Evolutionary conservation across 2,797 vertebrate genomes (phyloP), one percentile per base, ranked within the genome.

Genomic region (Spheniscus humboldti): DNA sequence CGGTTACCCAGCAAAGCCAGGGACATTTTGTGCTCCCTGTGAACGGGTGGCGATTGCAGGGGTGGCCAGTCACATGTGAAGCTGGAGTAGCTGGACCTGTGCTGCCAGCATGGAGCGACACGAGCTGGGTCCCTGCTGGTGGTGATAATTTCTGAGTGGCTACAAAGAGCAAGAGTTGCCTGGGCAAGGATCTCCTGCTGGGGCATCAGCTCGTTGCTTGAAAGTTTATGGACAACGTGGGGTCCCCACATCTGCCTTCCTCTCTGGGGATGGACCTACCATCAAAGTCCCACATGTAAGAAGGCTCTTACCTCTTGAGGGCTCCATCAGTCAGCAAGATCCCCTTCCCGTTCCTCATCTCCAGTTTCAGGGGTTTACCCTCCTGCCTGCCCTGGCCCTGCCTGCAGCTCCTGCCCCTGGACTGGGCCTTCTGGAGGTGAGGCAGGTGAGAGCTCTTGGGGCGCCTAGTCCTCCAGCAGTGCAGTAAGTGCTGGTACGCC

Each of bases 401-500:
- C 23, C 94, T 95, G 39, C 79, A 96, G 18, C 94, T 97, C 72
- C 96, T 97, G 56, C 62, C 97, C 97, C 92, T 96, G 89, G 96
- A 50, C 30, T 92, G 92, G 63, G 90, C 86, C 13, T 95, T 88
- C 73, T 89, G 74, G 23, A 16, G 20, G 12, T 66, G 17, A 39
- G 94, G 93, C 56, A 97, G 86, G 25, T 35, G 15, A 23, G 93
- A 95, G 4, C 24, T 88, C 66, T 68, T 77, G 55, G n/a, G 12
- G 22, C 37, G 85, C 81, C 96, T 56, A 1, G 83, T 89, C 63
- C 95, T 90, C 57, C 95, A 64, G 94, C 98, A 98, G 92, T 67
- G 98, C 90, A 99, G 97, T 85, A 99, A 94, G 80, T 98, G 98
- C 28, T 97, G 95, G 96, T 99, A 99, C 0, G 99, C 99, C 17